phyloP scores from a whole-genome alignment of 1,140 invertebrate species.

The Brachystomella parvula region DNA sequence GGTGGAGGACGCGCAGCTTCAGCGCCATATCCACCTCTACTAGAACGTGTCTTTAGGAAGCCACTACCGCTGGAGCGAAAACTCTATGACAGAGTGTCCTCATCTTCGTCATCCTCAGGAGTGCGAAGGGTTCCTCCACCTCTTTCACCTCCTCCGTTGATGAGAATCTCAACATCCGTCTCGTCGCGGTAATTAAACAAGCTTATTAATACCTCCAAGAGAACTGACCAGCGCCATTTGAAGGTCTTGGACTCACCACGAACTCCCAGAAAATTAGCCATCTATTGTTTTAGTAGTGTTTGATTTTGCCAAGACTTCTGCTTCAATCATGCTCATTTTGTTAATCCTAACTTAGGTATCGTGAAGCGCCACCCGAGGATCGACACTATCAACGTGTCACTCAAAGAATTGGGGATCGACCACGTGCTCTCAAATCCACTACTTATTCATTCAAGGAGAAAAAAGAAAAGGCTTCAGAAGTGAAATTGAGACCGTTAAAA shows the following conservation, averaged over 20 bases:
- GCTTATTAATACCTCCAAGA: background rate
- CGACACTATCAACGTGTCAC: background rate
- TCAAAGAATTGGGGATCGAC: background rate
- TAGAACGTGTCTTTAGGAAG: too few species aligned
- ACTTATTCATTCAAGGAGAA: background rate
- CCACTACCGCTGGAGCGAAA: too few species aligned
- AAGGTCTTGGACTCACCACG: background rate
- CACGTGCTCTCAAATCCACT: background rate
- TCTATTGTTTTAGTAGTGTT: background rate
- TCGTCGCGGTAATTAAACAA: conserved; percentile 4
- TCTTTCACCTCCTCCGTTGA: conserved; percentile 9
- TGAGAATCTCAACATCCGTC: background rate
- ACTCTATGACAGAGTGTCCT: too few species aligned
- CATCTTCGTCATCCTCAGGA: background rate
- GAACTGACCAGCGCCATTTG: background rate
- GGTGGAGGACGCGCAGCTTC: too few species aligned
- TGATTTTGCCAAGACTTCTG: too few species aligned
- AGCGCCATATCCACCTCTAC: too few species aligned
- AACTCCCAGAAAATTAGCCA: background rate
- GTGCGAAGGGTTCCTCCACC: conserved; percentile 6
- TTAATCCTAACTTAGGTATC: background rate
- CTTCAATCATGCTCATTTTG: background rate
- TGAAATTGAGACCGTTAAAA: background rate
- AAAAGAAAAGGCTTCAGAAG: too few species aligned
- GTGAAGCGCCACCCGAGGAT: conserved; percentile 7